Percentiles rank a stretch among this genome's conserved stretches.
Conservation (phyloP, 2,113 vertebrate species). For the Prunella fulvescens region DNA sequence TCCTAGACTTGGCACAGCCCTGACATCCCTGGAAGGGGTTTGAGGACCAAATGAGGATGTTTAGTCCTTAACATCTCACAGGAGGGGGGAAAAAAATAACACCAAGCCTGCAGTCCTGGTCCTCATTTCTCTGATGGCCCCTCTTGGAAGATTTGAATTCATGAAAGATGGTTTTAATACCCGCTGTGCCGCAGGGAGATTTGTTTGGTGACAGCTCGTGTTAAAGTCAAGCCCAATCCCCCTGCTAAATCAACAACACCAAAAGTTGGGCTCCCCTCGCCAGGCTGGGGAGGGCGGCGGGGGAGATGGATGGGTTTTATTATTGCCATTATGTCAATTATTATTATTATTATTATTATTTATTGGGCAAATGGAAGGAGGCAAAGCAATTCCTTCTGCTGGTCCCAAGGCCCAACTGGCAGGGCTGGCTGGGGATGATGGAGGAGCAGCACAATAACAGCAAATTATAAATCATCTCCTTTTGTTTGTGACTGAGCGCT, state of each 20-base stretch:
- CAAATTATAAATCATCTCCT: constrained; percentile 70
- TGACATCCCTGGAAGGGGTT: neutral
- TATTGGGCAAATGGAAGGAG: constrained; percentile 30
- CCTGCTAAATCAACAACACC: constrained; percentile 37
- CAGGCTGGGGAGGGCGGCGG: neutral
- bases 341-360: constrained; percentile 50
- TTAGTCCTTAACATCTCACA: neutral
- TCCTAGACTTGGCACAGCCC: neutral
- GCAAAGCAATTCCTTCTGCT: neutral
- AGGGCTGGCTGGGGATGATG: neutral
- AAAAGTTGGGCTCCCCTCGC: constrained; percentile 6
- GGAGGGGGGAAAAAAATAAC: neutral
- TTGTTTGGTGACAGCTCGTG: constrained; percentile 58
- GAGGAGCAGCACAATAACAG: constrained; percentile 52
- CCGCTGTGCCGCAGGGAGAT: constrained; percentile 36
- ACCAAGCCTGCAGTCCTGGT: neutral
- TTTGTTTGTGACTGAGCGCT: constrained; percentile 55
- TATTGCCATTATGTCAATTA: constrained; percentile 49
- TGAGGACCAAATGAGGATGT: neutral
- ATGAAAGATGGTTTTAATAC: constrained; percentile 73
- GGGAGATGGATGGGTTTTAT: constrained; percentile 60
- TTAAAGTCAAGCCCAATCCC: constrained; percentile 61
- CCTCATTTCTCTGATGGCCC: neutral
- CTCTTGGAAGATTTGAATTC: constrained; percentile 54
- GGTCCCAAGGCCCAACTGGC: constrained; percentile 30